phyloP scores from a whole-genome alignment of 2,888 invertebrate genomes.

The Lepidonotus clava region DNA sequence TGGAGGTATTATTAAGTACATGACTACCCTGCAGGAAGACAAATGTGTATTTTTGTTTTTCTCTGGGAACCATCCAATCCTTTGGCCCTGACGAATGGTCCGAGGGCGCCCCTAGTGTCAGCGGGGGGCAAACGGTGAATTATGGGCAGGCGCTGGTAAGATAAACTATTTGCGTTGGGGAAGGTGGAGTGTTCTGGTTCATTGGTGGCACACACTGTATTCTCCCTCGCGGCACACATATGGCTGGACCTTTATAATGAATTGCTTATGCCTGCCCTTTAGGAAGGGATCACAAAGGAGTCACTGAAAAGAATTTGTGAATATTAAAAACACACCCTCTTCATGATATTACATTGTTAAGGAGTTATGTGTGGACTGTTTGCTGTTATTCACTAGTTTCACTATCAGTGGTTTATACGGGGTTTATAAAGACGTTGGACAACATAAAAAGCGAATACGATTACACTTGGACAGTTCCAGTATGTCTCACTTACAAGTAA shows the following conservation, averaged over 20 bases:
- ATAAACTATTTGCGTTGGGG: conserved; percentile 43
- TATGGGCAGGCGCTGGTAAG: not conserved
- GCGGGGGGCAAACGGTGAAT: conserved; percentile 18
- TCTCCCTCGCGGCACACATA: not conserved
- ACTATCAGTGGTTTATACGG: too few species aligned
- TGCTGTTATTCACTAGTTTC: too few species aligned
- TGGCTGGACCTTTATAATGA: conserved; percentile 1
- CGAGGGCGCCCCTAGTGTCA: not conserved
- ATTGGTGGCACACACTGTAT: conserved; percentile 4
- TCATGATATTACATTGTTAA: too few species aligned
- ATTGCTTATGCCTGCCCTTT: not conserved
- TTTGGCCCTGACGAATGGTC: conserved; percentile 11
- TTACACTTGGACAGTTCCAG: too few species aligned
- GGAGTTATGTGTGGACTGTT: too few species aligned
- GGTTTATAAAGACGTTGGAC: too few species aligned
- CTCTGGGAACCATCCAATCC: conserved; percentile 31
- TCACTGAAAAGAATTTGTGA: too few species aligned
- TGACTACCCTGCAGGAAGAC: not conserved
- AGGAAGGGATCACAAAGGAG: too few species aligned
- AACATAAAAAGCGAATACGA: too few species aligned
- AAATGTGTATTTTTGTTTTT: conserved; percentile 7
- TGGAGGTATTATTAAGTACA: not conserved
- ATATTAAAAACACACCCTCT: too few species aligned
- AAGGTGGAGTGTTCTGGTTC: conserved; percentile 30
- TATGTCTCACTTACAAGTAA: too few species aligned